Conservation (phyloP, 2,797 vertebrate genomes). For the Amazona finschi region DNA sequence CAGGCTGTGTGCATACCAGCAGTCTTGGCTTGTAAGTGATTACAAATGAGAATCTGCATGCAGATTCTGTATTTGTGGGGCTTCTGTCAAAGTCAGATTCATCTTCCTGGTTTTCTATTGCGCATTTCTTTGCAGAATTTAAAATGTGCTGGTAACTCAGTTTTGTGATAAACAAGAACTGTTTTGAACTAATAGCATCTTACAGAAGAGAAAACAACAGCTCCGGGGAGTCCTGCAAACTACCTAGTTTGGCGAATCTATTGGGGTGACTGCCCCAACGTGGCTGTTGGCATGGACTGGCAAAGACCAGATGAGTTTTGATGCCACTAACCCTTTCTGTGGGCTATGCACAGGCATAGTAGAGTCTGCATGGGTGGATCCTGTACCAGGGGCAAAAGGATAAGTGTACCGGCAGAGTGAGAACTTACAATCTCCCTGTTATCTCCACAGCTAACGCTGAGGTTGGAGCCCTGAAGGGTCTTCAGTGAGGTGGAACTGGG, state of each 20-base stretch:
- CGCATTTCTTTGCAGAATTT: neutral
- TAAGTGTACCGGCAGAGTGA: fast-evolving
- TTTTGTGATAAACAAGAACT: neutral
- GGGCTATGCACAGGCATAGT: neutral
- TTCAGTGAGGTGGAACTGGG: constrained; percentile 70
- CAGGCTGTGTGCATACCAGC: neutral
- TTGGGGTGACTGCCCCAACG: neutral
- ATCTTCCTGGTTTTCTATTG: neutral
- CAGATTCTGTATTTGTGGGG: neutral
- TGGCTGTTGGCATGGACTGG: neutral
- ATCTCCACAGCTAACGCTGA: constrained; percentile 82
- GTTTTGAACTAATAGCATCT: neutral
- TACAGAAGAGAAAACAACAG: neutral
- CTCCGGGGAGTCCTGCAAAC: neutral
- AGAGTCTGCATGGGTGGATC: neutral
- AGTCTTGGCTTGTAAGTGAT: neutral
- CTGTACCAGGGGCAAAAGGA: neutral
- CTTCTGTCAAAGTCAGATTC: neutral
- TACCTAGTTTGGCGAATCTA: neutral
- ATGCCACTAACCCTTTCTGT: neutral
- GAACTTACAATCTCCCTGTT: constrained; percentile 77
- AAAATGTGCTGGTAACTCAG: neutral
- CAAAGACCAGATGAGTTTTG: neutral
- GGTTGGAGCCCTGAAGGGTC: constrained; percentile 87
- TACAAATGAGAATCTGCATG: neutral